Evolutionary conservation across 2,113 vertebrate genomes (phyloP).

Genomic region (Alethe castanea): DNA sequence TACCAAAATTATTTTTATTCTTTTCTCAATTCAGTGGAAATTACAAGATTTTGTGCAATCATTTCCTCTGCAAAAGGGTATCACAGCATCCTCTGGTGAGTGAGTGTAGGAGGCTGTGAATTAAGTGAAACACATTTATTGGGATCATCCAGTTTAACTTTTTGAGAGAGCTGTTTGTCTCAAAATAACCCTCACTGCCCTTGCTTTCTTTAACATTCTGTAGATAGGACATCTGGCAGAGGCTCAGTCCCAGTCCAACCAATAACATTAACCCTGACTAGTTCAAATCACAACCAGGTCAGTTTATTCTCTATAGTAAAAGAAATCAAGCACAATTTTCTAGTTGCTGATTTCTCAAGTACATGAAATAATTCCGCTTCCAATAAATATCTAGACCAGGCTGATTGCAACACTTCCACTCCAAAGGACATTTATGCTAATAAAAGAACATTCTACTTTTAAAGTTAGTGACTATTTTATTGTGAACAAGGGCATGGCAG

Average conservation of each 20-base stretch:
- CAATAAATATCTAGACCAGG: neutral
- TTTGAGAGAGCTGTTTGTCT: neutral
- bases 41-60: neutral
- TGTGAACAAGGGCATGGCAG: neutral
- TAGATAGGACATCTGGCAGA: neutral
- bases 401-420: neutral
- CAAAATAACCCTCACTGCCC: neutral
- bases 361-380: neutral
- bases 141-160: neutral
- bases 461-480: neutral
- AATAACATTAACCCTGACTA: neutral
- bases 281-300: neutral
- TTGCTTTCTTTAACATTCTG: neutral
- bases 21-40: neutral
- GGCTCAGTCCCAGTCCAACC: neutral
- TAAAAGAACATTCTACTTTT: neutral
- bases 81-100: neutral
- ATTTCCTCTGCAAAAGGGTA: neutral
- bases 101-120: constrained; percentile 1
- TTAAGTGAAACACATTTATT: neutral
- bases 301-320: neutral
- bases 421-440: neutral
- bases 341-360: neutral
- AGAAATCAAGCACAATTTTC: neutral
- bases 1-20: neutral